Evolutionary conservation across 2,113 vertebrate genomes (phyloP).

Genomic region (Elachura formosa): DNA sequence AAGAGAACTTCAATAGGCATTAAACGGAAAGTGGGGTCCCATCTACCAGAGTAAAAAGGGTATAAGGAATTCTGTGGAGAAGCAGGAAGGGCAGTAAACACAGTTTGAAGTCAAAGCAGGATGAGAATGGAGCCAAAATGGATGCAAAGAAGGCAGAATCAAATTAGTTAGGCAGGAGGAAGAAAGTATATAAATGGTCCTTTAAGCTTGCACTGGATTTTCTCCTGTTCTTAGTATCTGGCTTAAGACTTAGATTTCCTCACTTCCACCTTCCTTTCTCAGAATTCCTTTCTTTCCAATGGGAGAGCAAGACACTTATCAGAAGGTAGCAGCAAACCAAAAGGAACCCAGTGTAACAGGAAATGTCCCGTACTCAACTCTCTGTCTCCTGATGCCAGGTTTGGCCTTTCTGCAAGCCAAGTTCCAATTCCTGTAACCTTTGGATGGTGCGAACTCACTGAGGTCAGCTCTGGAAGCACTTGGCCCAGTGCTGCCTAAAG

Average conservation of each 20-base stretch:
- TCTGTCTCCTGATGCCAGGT: background rate
- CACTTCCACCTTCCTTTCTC: background rate
- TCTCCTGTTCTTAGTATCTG: background rate
- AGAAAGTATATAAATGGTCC: background rate
- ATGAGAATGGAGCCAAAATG: background rate
- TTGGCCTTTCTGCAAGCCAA: background rate
- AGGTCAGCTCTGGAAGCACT: background rate
- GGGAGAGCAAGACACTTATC: background rate
- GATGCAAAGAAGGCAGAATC: background rate
- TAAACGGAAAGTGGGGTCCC: background rate
- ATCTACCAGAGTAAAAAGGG: background rate
- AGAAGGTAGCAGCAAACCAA: background rate
- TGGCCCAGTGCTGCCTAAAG: background rate
- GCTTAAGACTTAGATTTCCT: background rate
- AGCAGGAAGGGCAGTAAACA: background rate
- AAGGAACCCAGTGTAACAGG: background rate
- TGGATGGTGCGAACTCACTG: background rate
- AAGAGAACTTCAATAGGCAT: background rate
- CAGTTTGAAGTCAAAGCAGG: background rate
- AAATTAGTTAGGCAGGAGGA: background rate
- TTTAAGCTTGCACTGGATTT: background rate
- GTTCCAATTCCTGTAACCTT: background rate
- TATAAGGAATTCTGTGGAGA: background rate
- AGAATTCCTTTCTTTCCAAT: background rate
- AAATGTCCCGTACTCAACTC: background rate